Conservation (phyloP, 2,113 vertebrate genomes). For the Oenanthe oenanthe region DNA sequence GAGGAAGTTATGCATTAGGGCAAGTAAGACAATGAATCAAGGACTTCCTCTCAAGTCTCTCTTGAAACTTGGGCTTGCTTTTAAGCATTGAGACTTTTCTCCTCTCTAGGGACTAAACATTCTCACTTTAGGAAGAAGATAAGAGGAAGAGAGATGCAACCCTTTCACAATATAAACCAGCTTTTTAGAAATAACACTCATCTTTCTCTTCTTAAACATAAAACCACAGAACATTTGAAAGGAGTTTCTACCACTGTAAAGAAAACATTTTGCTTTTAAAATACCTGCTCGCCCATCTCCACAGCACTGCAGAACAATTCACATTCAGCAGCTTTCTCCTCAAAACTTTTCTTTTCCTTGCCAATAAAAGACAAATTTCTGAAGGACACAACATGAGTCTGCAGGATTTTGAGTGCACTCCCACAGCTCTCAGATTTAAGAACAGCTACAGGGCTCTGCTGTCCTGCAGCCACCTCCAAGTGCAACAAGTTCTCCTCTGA, state of each 20-base stretch:
- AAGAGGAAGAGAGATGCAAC: neutral
- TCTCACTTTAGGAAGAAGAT: neutral
- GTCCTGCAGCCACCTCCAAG: neutral
- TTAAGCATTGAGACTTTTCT: neutral
- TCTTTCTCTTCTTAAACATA: neutral
- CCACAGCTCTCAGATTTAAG: neutral
- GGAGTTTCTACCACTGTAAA: neutral
- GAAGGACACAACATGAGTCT: conserved; percentile 24
- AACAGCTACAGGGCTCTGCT: neutral
- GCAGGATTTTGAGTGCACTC: conserved; percentile 1
- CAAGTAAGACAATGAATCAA: neutral
- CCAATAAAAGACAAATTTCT: conserved; percentile 6
- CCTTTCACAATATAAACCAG: neutral
- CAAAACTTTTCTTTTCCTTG: neutral
- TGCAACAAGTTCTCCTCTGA: conserved; percentile 23
- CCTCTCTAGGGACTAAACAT: neutral
- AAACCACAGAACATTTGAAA: neutral
- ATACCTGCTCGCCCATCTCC: neutral
- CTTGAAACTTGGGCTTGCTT: neutral
- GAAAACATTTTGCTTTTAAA: neutral
- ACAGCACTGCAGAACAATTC: neutral
- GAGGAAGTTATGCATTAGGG: neutral
- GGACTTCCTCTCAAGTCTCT: neutral
- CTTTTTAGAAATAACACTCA: neutral
- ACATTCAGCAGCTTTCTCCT: neutral